Evolutionary conservation across 2,797 vertebrate genomes (phyloP), one percentile per base, ranked within the genome.

Genomic region (Hyperoplus lanceolatus): DNA sequence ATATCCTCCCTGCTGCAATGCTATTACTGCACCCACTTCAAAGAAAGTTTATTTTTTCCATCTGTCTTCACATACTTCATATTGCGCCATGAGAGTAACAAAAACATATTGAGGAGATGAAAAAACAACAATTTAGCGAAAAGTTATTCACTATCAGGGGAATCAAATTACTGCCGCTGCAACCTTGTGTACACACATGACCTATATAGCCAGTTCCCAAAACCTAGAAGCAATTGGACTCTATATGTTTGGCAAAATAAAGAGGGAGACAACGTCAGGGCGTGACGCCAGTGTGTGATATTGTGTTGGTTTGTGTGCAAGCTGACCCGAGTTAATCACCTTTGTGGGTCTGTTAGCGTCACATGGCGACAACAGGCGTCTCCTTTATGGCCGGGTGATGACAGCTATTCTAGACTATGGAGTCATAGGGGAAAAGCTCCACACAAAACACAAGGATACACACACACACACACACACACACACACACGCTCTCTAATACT

Each of bases 371-470:
- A 74, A 77, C 82, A 59, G 70, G 54, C 68, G 4, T 61, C 53
- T 41, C 56, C 68, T 87, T 90, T 88, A 93, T 91, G 76, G 81
- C 72, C 15, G 21, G 57, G 84, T 88, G 86, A 87, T 84, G 91
- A 93, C 86, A 90, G 84, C 69, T 64, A 46, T 50, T 82, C 59
- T 46, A 50, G 67, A 76, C 65, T 56, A 60, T 75, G 53, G 48
- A 59, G 66, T 68, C 43, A 13, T 50, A 46, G 43, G 69, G 60
- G 76, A 38, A 57, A 77, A 86, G 72, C 8, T 45, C 43, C 29
- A 29, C 29, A 29, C 29, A 29, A 29, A 29, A 29, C 29, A 29
- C 29, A 29, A 11, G 18, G 4, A 21, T 36, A 55, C 55, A 57
- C 43, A 16, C 56, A 58, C 21, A 58, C 3, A 58, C 1, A 58